Conservation (phyloP, 2,888 invertebrate species). For the Polia nebulosa region DNA sequence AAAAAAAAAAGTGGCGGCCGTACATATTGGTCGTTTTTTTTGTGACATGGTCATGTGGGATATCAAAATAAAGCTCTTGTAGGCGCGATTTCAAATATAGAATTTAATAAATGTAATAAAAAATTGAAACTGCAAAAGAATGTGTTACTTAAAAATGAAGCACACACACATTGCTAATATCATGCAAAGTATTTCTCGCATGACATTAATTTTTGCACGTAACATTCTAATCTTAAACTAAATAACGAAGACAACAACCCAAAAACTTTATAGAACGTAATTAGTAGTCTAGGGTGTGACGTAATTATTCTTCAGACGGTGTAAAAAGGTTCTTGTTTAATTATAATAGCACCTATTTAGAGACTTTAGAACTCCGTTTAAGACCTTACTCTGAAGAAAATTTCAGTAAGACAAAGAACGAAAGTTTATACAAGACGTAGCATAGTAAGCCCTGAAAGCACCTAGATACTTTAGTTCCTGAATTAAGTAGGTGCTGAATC, state of each 20-base stretch:
- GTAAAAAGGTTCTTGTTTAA: slow-evolving; percentile 45
- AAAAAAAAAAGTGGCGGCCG: no score
- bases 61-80: no score
- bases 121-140: no score
- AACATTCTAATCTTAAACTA: slow-evolving; percentile 9
- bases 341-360: slow-evolving; percentile 33
- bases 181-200: slow-evolving; percentile 21
- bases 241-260: slow-evolving; percentile 17
- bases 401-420: background rate
- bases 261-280: slow-evolving; percentile 50
- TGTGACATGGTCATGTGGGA: no score
- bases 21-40: no score
- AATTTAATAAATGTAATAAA: no score
- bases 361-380: slow-evolving; percentile 11
- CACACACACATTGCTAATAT: slow-evolving; percentile 15
- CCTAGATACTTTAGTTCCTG: background rate
- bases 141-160: background rate
- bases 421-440: slow-evolving; percentile 2
- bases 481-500: background rate
- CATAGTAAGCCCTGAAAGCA: background rate
- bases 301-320: slow-evolving; percentile 49
- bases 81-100: no score
- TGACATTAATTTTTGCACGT: slow-evolving; percentile 6
- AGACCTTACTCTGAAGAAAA: background rate
- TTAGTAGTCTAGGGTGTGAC: slow-evolving; percentile 38